A percentile compares a stretch with the other conserved stretches of the same genome.
Evolutionary conservation across 2,888 invertebrate species (phyloP).

Genomic region (Mesoligia furuncula): DNA sequence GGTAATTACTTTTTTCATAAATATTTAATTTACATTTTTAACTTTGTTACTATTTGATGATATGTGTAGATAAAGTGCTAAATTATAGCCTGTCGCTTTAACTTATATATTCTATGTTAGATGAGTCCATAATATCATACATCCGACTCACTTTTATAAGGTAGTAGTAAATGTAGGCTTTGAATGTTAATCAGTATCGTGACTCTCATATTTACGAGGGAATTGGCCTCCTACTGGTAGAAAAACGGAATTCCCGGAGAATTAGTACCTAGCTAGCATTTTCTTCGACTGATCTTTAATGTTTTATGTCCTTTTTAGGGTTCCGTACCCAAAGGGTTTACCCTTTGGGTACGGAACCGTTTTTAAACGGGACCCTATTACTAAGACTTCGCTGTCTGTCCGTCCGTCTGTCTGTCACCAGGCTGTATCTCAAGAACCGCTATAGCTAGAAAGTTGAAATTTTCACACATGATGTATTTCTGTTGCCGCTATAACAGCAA

Average conservation of each 20-base stretch:
- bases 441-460: too few species aligned
- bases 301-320: too few species aligned
- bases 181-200: neutral
- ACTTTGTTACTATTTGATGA: neutral
- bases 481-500: too few species aligned
- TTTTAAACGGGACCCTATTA: too few species aligned
- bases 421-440: too few species aligned
- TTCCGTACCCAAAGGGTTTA: too few species aligned
- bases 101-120: neutral
- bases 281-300: neutral
- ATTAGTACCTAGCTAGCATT: neutral
- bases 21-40: neutral
- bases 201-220: neutral
- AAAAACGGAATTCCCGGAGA: neutral
- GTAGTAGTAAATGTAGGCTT: constrained; percentile 1
- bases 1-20: neutral
- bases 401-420: too few species aligned
- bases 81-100: constrained; percentile 30
- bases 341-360: too few species aligned
- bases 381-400: too few species aligned
- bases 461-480: too few species aligned
- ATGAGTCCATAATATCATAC: constrained; percentile 26
- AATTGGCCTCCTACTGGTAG: neutral
- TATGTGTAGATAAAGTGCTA: constrained; percentile 1
- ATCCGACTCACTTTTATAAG: constrained; percentile 5